Percentiles rank a stretch among this genome's conserved stretches.
phyloP scores from a whole-genome alignment of 1,140 invertebrate species.

The Drosophila lowei region DNA sequence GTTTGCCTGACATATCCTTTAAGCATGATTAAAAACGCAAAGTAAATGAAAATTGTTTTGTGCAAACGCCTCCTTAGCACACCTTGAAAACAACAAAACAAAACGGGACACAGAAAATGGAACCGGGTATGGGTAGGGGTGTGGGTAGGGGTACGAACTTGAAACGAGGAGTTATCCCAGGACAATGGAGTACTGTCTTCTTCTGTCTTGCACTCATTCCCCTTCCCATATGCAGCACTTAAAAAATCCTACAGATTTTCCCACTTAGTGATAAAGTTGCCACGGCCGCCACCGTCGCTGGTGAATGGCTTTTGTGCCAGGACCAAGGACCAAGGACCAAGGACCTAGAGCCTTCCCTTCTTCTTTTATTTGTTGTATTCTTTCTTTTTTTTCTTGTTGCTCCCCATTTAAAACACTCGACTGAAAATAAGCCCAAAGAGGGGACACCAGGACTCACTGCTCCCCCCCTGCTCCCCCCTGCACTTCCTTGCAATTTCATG shows the following conservation, averaged over 20 bases:
- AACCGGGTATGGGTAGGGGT: no score
- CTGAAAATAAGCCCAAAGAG: constrained; percentile 58
- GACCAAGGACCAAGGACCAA: constrained; percentile 21
- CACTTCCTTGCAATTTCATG: constrained; percentile 68
- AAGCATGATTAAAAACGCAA: constrained; percentile 79
- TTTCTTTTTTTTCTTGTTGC: constrained; percentile 32
- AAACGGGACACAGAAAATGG: constrained; percentile 17
- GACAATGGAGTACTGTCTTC: constrained; percentile 54
- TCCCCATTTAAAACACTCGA: constrained; percentile 59
- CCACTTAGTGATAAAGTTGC: constrained; percentile 76
- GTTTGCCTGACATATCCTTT: constrained; percentile 75
- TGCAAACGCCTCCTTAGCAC: constrained; percentile 80
- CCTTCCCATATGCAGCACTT: constrained; percentile 54
- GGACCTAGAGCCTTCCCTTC: constrained; percentile 3
- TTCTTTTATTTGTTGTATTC: constrained; percentile 7
- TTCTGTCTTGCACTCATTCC: no score
- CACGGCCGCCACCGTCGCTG: constrained; percentile 8
- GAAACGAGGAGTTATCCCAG: constrained; percentile 46
- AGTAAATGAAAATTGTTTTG: constrained; percentile 80
- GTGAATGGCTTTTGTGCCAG: constrained; percentile 66
- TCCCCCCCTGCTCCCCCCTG: background rate
- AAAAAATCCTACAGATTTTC: constrained; percentile 80
- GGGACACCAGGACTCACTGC: constrained; percentile 9
- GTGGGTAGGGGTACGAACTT: constrained; percentile 45
- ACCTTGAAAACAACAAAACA: constrained; percentile 75